Base-by-base conservation (phyloP, 2,888 invertebrate genomes). In the Ethmia dodecea region DNA sequence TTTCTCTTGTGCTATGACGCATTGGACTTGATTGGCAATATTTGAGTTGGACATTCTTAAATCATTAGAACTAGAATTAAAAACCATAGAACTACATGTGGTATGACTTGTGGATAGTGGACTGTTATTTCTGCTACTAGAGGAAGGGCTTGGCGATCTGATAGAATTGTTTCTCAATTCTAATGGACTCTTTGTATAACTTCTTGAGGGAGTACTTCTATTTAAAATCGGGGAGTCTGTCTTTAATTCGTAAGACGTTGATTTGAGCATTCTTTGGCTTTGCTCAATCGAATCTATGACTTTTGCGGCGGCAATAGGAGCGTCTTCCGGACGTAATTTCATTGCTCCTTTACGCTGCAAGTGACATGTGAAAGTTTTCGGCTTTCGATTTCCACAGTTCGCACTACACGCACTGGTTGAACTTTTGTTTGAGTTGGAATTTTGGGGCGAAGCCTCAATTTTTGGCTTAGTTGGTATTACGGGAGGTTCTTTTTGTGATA, bases 31-130 rank as follows among this genome's bases (percentile, higher is more conserved):
- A 50, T 86, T 84, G 31, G 79, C 65, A 34, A 80, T 83, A 42
- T 83, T 86, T 15, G 86, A 86, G 56, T 69, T 86, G 14, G 86
- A 86, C 67, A 77, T 86, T 59, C 81, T 74, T 49, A 86, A 62
- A 45, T 86, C 84, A 38, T 84, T 86, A 48, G 83, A 86, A 54
- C 84, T 86, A 51, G 86, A 83, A 55, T 86, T 87, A 52, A 86
- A 83, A n/a, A 84, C 81, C 83, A 86, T 84, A 45, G 86, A 86
- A 53, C 86, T 86, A 65, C 86, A 86, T 12, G 87, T 86, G 13
- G 87, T 87, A 45, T 86, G 86, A 42, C 87, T 86, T 42, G 86
- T 86, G 22, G 87, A 86, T 6, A 86, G 55, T 20, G 86, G 86
- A 52, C 86, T 86, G 47, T 63, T 61, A 40, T 86, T 86, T 64